Evolutionary conservation across 2,888 invertebrate genomes (phyloP).

Genomic region (Bugula neritina): DNA sequence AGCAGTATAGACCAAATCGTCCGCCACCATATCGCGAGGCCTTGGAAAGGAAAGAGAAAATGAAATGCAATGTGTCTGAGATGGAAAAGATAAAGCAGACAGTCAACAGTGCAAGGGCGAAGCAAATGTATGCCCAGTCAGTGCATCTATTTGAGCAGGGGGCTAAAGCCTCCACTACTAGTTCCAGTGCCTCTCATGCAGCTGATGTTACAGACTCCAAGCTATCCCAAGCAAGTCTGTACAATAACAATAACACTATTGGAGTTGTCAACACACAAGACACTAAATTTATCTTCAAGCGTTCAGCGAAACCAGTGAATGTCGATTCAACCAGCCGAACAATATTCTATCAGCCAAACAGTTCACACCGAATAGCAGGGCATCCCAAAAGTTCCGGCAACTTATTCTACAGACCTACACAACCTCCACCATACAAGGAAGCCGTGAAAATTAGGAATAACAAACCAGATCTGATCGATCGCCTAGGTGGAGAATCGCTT

Average conservation of each 20-base stretch:
- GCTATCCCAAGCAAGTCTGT: background rate
- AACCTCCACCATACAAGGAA: conserved; percentile 44
- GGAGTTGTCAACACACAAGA: conserved; percentile 7
- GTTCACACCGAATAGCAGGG: background rate
- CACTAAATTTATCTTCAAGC: background rate
- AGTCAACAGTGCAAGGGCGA: conserved; percentile 40
- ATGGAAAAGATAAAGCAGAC: conserved; percentile 36
- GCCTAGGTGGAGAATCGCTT: conserved; percentile 17
- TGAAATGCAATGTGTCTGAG: conserved; percentile 30
- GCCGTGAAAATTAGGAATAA: conserved; percentile 36
- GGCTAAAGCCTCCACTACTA: background rate
- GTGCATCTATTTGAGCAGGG: conserved; percentile 31
- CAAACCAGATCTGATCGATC: conserved; percentile 15
- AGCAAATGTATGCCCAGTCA: conserved; percentile 44
- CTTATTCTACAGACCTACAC: conserved; percentile 35
- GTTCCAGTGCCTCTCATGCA: background rate
- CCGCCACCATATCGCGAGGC: conserved; percentile 47
- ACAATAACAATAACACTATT: conserved; percentile 1
- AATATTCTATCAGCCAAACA: conserved; percentile 26
- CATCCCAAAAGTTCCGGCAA: background rate
- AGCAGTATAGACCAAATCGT: conserved; percentile 36
- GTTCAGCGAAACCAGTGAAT: background rate
- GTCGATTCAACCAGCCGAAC: background rate
- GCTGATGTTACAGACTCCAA: background rate
- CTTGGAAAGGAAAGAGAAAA: conserved; percentile 35